Percentiles rank a stretch among this genome's conserved stretches.
Conservation (phyloP, 2,113 vertebrate genomes). For the Stigmatopora nigra region DNA sequence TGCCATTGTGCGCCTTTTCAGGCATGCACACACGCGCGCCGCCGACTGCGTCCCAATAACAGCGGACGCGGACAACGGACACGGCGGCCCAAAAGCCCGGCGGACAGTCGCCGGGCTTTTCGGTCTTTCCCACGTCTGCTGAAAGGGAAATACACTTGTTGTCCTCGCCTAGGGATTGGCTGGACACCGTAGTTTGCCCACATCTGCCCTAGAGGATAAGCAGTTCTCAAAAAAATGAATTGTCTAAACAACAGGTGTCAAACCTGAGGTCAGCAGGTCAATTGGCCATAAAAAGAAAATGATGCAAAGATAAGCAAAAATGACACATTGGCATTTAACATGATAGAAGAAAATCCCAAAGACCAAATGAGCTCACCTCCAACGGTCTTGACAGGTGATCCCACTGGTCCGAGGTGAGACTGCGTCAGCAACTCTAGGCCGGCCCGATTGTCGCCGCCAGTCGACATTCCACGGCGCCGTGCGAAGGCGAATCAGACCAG, state of each 20-base stretch:
- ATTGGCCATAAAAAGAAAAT: neutral
- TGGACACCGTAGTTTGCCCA: no score
- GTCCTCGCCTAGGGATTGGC: neutral
- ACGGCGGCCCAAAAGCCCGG: no score
- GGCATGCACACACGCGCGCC: constrained; percentile 36
- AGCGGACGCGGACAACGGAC: neutral
- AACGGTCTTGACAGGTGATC: constrained; percentile 44
- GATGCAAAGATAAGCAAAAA: no score
- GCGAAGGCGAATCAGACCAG: constrained; percentile 30
- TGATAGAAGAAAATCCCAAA: no score
- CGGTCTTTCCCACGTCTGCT: no score
- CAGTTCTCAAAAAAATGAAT: no score
- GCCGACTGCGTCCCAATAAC: constrained; percentile 31
- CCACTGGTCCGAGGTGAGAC: constrained; percentile 53
- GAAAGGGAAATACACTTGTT: no score
- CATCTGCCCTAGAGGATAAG: no score
- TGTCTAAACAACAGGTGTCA: neutral
- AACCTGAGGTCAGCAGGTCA: neutral
- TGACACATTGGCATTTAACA: no score
- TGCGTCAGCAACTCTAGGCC: constrained; percentile 53
- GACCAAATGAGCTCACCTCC: constrained; percentile 16
- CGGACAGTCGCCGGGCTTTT: no score
- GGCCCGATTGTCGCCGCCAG: constrained; percentile 46
- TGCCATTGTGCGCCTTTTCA: constrained; percentile 57
- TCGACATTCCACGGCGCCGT: constrained; percentile 52